Conservation (phyloP, 1,140 invertebrate genomes). For the Drosophila pseudoobscura region DNA sequence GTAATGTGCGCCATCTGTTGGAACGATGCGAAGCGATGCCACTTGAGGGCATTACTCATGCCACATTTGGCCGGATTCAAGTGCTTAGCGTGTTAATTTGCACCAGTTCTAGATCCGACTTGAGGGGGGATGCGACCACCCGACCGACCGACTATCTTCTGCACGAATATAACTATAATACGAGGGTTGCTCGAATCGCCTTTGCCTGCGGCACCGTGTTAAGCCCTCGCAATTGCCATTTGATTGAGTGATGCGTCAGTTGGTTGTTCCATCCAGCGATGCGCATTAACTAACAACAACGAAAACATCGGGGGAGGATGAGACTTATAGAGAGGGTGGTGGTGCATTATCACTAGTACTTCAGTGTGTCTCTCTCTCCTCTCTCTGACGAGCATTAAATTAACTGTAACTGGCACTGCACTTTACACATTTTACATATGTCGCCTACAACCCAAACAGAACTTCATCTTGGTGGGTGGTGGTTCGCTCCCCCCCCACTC, state of each 20-base stretch:
- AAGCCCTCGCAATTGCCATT: slow-evolving; percentile 80
- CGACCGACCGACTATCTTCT: slow-evolving; percentile 11
- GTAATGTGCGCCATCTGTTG: slow-evolving; percentile 74
- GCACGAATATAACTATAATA: slow-evolving; percentile 3
- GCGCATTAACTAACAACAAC: slow-evolving; percentile 39
- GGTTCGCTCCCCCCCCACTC: slow-evolving; percentile 7
- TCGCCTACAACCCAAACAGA: slow-evolving; percentile 37
- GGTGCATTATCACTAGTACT: slow-evolving; percentile 47
- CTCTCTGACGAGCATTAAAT: slow-evolving; percentile 76
- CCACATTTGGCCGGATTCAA: slow-evolving; percentile 79
- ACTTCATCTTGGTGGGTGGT: slow-evolving; percentile 58
- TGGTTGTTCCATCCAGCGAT: slow-evolving; percentile 37
- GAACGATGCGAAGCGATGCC: slow-evolving; percentile 14
- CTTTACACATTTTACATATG: slow-evolving; percentile 83
- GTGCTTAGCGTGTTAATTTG: slow-evolving; percentile 80
- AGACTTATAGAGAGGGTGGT: slow-evolving; percentile 57
- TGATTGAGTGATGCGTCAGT: slow-evolving; percentile 79
- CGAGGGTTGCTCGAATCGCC: slow-evolving; percentile 36
- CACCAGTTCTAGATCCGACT: slow-evolving; percentile 42
- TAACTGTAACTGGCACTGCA: slow-evolving; percentile 80
- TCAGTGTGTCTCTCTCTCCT: background rate
- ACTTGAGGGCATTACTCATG: slow-evolving; percentile 80
- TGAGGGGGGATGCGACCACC: slow-evolving; percentile 29
- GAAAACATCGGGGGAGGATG: slow-evolving; percentile 12
- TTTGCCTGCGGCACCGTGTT: slow-evolving; percentile 48